Conservation (phyloP, 92 coral and sea anemone species). For the Isaurus tuberculatus region DNA sequence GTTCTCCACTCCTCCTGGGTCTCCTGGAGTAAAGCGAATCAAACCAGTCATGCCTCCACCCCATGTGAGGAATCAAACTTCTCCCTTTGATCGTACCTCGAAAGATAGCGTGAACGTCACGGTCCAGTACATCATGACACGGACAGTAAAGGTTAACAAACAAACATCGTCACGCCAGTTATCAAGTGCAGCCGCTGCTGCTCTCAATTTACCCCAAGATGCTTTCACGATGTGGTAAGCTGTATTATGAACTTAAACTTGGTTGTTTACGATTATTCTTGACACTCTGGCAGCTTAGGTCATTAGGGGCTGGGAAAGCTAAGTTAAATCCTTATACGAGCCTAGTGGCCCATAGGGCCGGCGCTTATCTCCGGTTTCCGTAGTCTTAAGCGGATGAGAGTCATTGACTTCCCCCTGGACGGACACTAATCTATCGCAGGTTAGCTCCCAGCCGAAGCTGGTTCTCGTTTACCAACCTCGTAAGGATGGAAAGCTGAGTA, state of each 20-base stretch:
- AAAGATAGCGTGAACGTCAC: constrained; percentile 67
- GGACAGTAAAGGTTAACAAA: constrained; percentile 73
- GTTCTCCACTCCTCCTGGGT: not conserved
- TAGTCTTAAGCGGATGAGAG: too few relatives aligned
- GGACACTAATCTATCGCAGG: too few relatives aligned
- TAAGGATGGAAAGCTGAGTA: too few relatives aligned
- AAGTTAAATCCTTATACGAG: too few relatives aligned
- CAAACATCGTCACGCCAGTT: constrained; percentile 66
- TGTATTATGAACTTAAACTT: not conserved
- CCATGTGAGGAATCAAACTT: constrained; percentile 31
- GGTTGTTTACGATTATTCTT: too few relatives aligned
- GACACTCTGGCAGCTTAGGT: too few relatives aligned
- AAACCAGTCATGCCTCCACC: constrained; percentile 11
- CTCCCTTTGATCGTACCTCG: constrained; percentile 35
- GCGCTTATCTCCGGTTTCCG: too few relatives aligned
- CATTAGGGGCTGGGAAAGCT: too few relatives aligned
- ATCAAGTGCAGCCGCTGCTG: constrained; percentile 74
- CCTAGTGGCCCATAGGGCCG: too few relatives aligned
- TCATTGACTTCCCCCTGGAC: too few relatives aligned
- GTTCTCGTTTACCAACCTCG: too few relatives aligned
- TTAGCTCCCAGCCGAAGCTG: too few relatives aligned
- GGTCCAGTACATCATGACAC: constrained; percentile 78
- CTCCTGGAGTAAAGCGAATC: constrained; percentile 33
- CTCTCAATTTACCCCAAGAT: constrained; percentile 69
- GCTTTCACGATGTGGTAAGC: constrained; percentile 74